Evolutionary conservation across 2,797 vertebrate genomes (phyloP), one percentile per base, ranked within the genome.

Genomic region (Aulostomus chinensis): DNA sequence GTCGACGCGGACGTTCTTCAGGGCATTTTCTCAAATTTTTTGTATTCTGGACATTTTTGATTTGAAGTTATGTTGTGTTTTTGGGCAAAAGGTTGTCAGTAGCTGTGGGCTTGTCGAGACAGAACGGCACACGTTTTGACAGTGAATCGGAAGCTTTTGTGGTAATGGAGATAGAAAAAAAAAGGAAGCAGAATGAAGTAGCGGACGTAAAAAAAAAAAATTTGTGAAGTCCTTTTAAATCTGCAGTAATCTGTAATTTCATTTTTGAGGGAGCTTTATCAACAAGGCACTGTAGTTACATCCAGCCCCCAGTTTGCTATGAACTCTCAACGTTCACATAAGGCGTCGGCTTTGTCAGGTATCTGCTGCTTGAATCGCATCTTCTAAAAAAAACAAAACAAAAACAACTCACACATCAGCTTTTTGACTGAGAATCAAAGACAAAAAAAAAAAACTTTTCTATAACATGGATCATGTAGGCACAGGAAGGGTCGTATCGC

Each of bases 1-100:
- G 32, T 40, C 21, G 30, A 48, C 10, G 32, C 43, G 9, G 14
- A 38, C 28, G 20, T 33, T 36, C 26, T 78, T 66, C 9, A 11
- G 22, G 24, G 6, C 24, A 25, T 21, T 21, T 6, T 21, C 6
- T 21, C 6, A 21, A n/a, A n/a, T n/a, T n/a, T n/a, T n/a, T n/a
- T 21, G 20, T 21, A 3, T 21, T 21, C 3, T 3, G 3, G 20
- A 21, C 20, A 21, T 21, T 3, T 21, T 21, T 21, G 20, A 42
- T 47, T 41, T 48, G 0, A 30, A 38, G 28, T 53, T 56, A 11
- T 35, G 32, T 48, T 1, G 1, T 12, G 10, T 51, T 39, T 24
- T 6, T 11, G 33, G 31, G n/a, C n/a, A 12, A 34, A 47, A 9
- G 29, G 14, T 20, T 26, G 9, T 25, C 12, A 31, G 40, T 11